Percentiles rank a stretch among this genome's conserved stretches.
These are phyloP conservation scores for Antechinus flavipes DNA, from an alignment of 2,113 vertebrate genomes.

Conservation along the genomic window DNA sequence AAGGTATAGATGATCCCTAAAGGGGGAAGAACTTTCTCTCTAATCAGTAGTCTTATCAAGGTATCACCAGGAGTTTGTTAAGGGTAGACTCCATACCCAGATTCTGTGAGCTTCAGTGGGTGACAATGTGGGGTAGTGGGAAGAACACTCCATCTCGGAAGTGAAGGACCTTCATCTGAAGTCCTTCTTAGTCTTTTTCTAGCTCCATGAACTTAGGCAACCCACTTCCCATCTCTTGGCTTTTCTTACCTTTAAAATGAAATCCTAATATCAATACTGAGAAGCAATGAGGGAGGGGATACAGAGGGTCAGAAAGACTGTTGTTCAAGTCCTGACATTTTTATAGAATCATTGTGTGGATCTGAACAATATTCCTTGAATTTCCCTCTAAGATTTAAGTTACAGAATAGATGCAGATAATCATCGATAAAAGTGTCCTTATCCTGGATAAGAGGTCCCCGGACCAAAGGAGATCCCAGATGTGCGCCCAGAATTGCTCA, in stretches of 20 bases:
- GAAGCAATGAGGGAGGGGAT: neutral
- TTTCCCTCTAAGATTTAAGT: neutral
- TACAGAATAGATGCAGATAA: neutral
- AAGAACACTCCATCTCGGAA: neutral
- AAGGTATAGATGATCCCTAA: neutral
- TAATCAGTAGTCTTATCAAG: neutral
- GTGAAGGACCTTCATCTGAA: neutral
- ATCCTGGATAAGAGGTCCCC: neutral
- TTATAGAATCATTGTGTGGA: neutral
- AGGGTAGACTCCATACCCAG: neutral
- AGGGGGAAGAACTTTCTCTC: neutral
- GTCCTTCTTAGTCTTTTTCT: neutral
- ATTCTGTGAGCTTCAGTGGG: neutral
- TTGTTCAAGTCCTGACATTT: neutral
- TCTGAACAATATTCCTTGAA: neutral
- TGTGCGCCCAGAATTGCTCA: neutral
- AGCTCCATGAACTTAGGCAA: neutral
- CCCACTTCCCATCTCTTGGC: neutral
- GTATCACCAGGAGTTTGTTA: neutral
- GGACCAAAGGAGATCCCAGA: neutral
- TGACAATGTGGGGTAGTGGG: neutral
- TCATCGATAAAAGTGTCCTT: neutral
- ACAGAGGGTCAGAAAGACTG: neutral
- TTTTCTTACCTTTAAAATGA: neutral
- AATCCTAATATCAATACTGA: neutral